Base-by-base conservation (phyloP, 2,113 vertebrate species). In the Urocolius indicus region DNA sequence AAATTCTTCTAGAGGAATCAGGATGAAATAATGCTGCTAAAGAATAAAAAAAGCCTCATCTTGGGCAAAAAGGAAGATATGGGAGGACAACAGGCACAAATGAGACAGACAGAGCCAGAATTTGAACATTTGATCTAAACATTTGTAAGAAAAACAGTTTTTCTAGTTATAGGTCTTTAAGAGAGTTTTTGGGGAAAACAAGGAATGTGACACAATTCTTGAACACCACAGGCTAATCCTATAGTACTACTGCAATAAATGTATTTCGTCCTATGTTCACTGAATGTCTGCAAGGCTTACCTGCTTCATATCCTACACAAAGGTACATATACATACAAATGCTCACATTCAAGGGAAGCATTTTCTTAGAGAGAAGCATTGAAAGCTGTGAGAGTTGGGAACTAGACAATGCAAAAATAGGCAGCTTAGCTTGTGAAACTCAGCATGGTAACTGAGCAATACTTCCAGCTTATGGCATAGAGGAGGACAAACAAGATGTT, bases 401-500 rank as follows among this genome's bases (percentile, higher is more conserved):
- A 41, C 7, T 3, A 82, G 80, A 59, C 22, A 41, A 22, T 2
- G 8, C 2, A 62, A 74, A 51, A 13, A 38, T 32, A 67, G 27
- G 57, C 84, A 89, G 69, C 29, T 91, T 72, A 76, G 59, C 84
- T 61, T 69, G 54, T 54, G 55, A 54, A 65, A 49, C 62, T 67
- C 91, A 26, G 38, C 27, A 10, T 6, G 14, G 58, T 27, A 91
- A 87, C 58, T 11, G 80, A 89, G 95, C 63, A 49, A 46, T 11
- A 69, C 41, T 96, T 57, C 65, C 87, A 84, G 89, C 52, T 79
- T 49, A 32, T 3, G 15, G 74, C 58, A 41, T 4, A 36, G 62
- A 61, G 69, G 61, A 95, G 87, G 78, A 91, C 91, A 84, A 96
- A 95, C 87, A 87, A 68, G 45, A 51, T 88, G 73, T 22, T 79